Evolutionary conservation across 2,888 invertebrate species (phyloP).

Genomic region (Drosophila aldrichi): DNA sequence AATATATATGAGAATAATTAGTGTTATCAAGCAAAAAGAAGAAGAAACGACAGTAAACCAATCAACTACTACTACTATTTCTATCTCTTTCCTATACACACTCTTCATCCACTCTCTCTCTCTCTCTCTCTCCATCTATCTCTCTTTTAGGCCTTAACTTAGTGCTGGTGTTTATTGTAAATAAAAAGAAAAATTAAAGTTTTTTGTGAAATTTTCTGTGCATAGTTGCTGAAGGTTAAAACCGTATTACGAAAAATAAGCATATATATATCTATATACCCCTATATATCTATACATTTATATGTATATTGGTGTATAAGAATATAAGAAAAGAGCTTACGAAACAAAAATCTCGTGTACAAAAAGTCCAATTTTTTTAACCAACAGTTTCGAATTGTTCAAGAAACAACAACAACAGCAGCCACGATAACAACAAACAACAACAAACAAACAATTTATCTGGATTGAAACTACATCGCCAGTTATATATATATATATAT

Average conservation of each 20-base stretch:
- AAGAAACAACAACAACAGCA: constrained; percentile 21
- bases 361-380: constrained; percentile 24
- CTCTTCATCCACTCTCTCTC: not conserved
- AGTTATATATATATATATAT: constrained; percentile 32
- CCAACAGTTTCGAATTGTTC: constrained; percentile 38
- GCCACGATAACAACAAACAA: not conserved
- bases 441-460: constrained; percentile 32
- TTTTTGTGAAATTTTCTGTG: constrained; percentile 55
- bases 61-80: constrained; percentile 1
- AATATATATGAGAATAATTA: constrained; percentile 2
- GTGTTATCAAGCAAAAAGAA: constrained; percentile 21
- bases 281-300: constrained; percentile 4
- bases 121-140: constrained; percentile 4
- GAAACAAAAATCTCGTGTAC: constrained; percentile 56
- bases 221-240: constrained; percentile 50
- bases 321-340: constrained; percentile 42
- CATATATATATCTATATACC: constrained; percentile 23
- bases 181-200: constrained; percentile 15
- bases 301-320: constrained; percentile 5
- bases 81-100: not conserved
- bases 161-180: constrained; percentile 56
- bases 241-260: constrained; percentile 27
- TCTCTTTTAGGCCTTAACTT: constrained; percentile 45
- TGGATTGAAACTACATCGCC: constrained; percentile 57
- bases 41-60: constrained; percentile 6